A percentile compares a stretch with the other conserved stretches of the same genome.
Conservation (phyloP, 1,140 invertebrate species). For the Pseudachorutes palmiensis region DNA sequence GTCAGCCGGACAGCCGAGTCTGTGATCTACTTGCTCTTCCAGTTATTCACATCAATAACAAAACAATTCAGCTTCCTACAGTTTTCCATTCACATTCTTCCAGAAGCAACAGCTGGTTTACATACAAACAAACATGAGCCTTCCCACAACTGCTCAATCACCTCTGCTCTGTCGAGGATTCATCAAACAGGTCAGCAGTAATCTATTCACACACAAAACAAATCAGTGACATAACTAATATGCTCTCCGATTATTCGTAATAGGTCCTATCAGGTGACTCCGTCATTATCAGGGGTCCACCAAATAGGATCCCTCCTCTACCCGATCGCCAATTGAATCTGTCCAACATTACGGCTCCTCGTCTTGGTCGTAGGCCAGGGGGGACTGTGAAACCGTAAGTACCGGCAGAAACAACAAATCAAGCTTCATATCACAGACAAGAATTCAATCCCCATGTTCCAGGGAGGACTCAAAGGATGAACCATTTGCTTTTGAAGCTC, state of each 20-base stretch:
- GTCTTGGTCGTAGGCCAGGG: constrained; percentile 64
- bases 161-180: constrained; percentile 42
- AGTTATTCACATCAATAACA: no score
- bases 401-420: constrained; percentile 32
- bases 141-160: not conserved
- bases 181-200: constrained; percentile 47
- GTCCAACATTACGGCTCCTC: constrained; percentile 82
- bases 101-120: not conserved
- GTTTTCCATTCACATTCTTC: not conserved
- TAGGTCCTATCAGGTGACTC: constrained; percentile 85
- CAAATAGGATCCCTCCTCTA: constrained; percentile 71
- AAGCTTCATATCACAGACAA: constrained; percentile 2
- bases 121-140: not conserved
- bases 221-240: not conserved
- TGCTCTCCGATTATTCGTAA: constrained; percentile 21
- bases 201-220: not conserved
- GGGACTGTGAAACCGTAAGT: constrained; percentile 49
- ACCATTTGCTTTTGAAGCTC: constrained; percentile 83
- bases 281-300: constrained; percentile 71
- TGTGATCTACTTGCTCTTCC: no score
- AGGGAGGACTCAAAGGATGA: constrained; percentile 31
- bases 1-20: no score
- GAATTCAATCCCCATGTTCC: constrained; percentile 15
- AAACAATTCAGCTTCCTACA: not conserved
- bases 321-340: constrained; percentile 77